Conservation (phyloP, 2,888 invertebrate species). For the Rhamphomyia laevipes region DNA sequence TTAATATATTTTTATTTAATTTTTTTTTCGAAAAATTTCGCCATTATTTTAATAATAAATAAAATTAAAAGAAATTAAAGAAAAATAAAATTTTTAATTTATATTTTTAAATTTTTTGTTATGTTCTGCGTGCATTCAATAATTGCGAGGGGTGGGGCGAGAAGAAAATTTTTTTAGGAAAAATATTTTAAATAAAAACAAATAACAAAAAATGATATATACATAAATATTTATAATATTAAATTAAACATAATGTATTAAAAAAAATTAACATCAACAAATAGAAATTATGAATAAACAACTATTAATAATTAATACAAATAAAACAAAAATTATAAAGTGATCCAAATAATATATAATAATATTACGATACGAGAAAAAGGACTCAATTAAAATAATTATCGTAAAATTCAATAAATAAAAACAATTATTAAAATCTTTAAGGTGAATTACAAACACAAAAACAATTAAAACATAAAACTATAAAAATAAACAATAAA, state of each 20-base stretch:
- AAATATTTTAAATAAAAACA: slow-evolving; percentile 3
- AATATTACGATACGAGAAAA: neutral
- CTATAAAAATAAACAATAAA: slow-evolving; percentile 8
- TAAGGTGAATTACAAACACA: neutral
- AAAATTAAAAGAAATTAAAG: neutral
- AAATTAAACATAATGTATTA: slow-evolving; percentile 10
- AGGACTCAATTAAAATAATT: slow-evolving; percentile 6
- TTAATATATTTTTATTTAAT: neutral
- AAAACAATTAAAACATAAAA: slow-evolving; percentile 12
- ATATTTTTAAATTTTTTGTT: slow-evolving; percentile 6
- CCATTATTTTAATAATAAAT: neutral
- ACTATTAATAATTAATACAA: neutral
- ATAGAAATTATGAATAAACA: neutral
- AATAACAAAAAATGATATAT: slow-evolving; percentile 9
- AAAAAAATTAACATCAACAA: slow-evolving; percentile 6
- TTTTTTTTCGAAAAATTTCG: neutral
- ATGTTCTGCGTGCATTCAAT: slow-evolving; percentile 37
- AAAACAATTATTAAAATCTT: neutral
- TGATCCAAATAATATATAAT: too few relatives aligned
- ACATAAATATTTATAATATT: slow-evolving; percentile 14
- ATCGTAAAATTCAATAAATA: slow-evolving; percentile 10
- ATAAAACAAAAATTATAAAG: neutral
- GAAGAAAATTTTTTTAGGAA: slow-evolving; percentile 16
- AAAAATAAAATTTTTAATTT: slow-evolving; percentile 3
- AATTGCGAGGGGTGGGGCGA: slow-evolving; percentile 39